These are phyloP conservation scores for Cyaniris semiargus DNA, from an alignment of 2,888 invertebrate species.

Conservation along the genomic window DNA sequence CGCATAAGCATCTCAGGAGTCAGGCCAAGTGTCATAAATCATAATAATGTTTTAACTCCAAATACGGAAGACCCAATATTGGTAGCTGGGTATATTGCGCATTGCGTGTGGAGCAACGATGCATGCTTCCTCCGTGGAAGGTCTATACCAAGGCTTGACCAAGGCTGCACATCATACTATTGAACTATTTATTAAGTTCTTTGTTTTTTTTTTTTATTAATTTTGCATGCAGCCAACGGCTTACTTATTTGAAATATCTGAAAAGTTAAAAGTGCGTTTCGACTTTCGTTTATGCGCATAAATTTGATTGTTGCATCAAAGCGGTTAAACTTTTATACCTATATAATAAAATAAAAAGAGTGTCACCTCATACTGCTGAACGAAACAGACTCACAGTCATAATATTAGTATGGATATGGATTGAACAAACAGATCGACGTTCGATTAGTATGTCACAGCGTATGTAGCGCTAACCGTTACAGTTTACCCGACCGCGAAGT, in stretches of 20 bases:
- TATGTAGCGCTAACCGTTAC: conserved; percentile 38
- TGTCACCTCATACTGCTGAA: no score
- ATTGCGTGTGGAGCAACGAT: conserved; percentile 34
- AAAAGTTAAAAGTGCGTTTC: no score
- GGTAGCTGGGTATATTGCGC: not conserved
- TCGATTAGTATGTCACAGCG: conserved; percentile 31
- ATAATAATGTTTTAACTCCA: no score
- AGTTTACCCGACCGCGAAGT: conserved; percentile 44
- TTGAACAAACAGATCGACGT: not conserved
- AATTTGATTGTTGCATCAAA: no score
- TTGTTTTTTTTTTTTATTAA: not conserved
- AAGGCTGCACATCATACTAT: conserved; percentile 34
- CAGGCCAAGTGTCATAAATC: no score
- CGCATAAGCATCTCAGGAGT: no score
- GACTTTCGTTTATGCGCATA: no score
- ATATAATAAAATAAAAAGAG: no score
- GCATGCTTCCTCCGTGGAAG: conserved; percentile 38
- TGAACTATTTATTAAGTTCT: not conserved
- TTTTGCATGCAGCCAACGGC: no score
- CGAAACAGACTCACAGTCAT: no score
- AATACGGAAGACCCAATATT: not conserved
- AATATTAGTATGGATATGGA: not conserved
- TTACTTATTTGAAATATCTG: no score
- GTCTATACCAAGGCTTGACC: conserved; percentile 40
- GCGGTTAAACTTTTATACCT: no score